phyloP scores from a whole-genome alignment of 2,797 vertebrate genomes.

The Manis crassicaudata region DNA sequence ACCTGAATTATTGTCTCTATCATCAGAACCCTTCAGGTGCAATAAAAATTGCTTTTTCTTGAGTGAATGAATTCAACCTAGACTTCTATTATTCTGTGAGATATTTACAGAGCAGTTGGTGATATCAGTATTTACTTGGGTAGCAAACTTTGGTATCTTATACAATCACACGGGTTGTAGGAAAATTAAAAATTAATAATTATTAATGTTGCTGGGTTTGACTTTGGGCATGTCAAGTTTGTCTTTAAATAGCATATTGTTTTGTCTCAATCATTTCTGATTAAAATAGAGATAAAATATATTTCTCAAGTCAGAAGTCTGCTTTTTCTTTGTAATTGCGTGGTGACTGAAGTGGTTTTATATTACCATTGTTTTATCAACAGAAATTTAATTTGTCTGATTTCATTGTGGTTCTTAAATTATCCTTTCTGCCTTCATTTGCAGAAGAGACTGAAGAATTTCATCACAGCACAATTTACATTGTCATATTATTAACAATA shows the following conservation, averaged over 20 bases:
- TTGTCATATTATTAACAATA: not conserved
- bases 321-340: slow-evolving; percentile 19
- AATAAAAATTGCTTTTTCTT: slow-evolving; percentile 37
- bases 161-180: not conserved
- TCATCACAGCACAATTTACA: not conserved
- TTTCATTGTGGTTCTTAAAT: not conserved
- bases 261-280: slow-evolving; percentile 49
- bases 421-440: not conserved
- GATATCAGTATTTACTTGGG: not conserved
- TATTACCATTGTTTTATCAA: not conserved
- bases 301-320: slow-evolving; percentile 32
- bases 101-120: not conserved
- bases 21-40: slow-evolving; percentile 6
- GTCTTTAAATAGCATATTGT: not conserved
- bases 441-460: not conserved
- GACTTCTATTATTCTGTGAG: not conserved
- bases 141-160: not conserved
- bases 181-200: slow-evolving; percentile 27
- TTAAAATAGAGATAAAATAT: slow-evolving; percentile 54
- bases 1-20: slow-evolving; percentile 58
- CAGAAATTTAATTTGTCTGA: not conserved
- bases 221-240: not conserved
- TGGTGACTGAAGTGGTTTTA: not conserved
- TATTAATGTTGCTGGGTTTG: not conserved
- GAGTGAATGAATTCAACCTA: not conserved